A percentile compares a stretch with the other conserved stretches of the same genome.
Evolutionary conservation across 92 coral and sea anemone genomes (phyloP).

Genomic region (Diadumene lineata): DNA sequence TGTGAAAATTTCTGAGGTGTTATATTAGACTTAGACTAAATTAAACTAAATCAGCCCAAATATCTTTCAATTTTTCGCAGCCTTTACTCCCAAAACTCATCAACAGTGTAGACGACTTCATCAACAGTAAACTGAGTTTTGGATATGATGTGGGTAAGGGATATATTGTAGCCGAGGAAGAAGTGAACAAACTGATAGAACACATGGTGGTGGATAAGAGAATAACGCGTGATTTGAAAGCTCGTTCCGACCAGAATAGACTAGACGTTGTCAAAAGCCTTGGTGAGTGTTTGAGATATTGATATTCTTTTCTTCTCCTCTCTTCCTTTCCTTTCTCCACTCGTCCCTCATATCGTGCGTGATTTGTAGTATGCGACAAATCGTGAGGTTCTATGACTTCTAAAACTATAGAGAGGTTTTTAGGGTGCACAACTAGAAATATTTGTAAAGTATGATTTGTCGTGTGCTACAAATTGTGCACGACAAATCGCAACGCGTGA

Average conservation of each 20-base stretch:
- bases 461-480: too few relatives aligned
- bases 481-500: too few relatives aligned
- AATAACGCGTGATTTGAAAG: constrained; percentile 86
- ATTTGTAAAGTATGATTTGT: too few relatives aligned
- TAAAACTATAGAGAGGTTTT: too few relatives aligned
- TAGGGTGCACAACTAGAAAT: too few relatives aligned
- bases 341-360: too few relatives aligned
- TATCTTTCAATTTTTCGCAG: background rate
- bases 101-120: constrained; percentile 71
- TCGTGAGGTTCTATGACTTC: too few relatives aligned
- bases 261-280: constrained; percentile 91
- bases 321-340: too few relatives aligned
- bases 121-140: constrained; percentile 89
- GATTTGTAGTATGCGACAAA: too few relatives aligned
- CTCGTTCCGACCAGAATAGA: constrained; percentile 85
- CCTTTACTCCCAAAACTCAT: constrained; percentile 89
- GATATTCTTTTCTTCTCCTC: too few relatives aligned
- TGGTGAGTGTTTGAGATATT: constrained; percentile 50
- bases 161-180: constrained; percentile 97
- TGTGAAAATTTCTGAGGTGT: too few relatives aligned
- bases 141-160: constrained; percentile 99
- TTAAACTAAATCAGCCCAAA: background rate
- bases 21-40: too few relatives aligned
- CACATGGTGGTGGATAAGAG: constrained; percentile 98
- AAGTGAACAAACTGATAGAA: constrained; percentile 82